phyloP scores from a whole-genome alignment of 2,797 vertebrate species.

The Selene dorsalis region DNA sequence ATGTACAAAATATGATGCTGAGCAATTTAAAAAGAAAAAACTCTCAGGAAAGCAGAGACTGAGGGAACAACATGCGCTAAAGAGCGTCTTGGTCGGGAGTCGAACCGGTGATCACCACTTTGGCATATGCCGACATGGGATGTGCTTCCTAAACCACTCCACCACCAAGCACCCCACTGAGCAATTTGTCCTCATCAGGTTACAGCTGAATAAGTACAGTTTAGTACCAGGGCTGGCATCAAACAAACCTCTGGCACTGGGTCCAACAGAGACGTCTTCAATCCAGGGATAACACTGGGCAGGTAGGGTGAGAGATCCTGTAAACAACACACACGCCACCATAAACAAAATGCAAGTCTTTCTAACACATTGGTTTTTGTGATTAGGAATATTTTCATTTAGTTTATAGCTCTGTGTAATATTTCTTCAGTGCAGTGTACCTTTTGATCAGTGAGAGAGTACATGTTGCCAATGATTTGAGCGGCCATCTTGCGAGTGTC shows the following conservation, averaged over 20 bases:
- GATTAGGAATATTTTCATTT: accelerated
- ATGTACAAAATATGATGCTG: too few relatives aligned
- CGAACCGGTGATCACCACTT: too few relatives aligned
- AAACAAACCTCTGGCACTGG: conserved; percentile 94
- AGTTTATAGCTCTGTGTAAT: background rate
- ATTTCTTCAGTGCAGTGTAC: conserved; percentile 67
- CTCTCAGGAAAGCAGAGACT: too few relatives aligned
- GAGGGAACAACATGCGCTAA: too few relatives aligned
- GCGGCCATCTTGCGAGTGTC: conserved; percentile 99
- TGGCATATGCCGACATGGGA: too few relatives aligned
- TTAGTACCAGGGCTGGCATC: background rate
- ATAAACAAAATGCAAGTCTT: conserved; percentile 17
- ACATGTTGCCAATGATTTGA: conserved; percentile 99
- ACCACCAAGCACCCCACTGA: too few relatives aligned
- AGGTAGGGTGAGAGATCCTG: conserved; percentile 98
- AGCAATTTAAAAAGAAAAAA: too few relatives aligned
- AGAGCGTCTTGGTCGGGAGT: too few relatives aligned
- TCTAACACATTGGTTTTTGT: background rate
- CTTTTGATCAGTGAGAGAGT: conserved; percentile 99
- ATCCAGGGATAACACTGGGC: conserved; percentile 96
- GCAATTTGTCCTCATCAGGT: background rate
- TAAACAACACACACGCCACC: conserved; percentile 22
- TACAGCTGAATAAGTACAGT: background rate
- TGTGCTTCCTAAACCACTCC: too few relatives aligned
- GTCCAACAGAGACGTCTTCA: conserved; percentile 95